A percentile compares a stretch with the other conserved stretches of the same genome.
These are phyloP conservation scores for Tachysurus fulvidraco DNA, from an alignment of 2,113 vertebrate species.

Conservation along the genomic window DNA sequence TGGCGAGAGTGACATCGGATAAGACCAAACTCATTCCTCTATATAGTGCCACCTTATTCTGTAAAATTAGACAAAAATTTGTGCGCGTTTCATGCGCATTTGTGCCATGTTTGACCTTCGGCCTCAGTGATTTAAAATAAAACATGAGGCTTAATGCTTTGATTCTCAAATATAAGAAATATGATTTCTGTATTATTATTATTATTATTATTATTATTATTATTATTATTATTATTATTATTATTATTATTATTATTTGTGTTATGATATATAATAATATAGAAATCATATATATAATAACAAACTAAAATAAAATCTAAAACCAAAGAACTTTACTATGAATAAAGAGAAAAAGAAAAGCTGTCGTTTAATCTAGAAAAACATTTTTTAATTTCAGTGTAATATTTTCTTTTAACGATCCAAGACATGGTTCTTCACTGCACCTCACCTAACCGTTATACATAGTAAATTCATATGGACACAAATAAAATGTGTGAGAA, in stretches of 20 bases:
- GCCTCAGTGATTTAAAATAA: constrained; percentile 49
- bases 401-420: neutral
- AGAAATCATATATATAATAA: too few species aligned
- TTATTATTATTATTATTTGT: too few species aligned
- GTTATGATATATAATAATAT: too few species aligned
- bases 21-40: constrained; percentile 78
- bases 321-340: neutral
- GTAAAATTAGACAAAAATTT: constrained; percentile 77
- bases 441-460: neutral
- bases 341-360: neutral
- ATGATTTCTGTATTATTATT: too few species aligned
- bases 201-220: too few species aligned
- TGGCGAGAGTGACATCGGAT: constrained; percentile 85
- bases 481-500: neutral
- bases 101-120: constrained; percentile 72
- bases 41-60: constrained; percentile 75
- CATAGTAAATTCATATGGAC: neutral
- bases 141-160: neutral
- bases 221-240: too few species aligned
- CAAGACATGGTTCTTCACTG: neutral
- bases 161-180: neutral
- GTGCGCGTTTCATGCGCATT: constrained; percentile 72
- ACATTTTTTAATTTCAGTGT: neutral
- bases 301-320: neutral
- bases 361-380: neutral